Conservation (phyloP, 2,113 vertebrate genomes). For the Hydrolagus affinis region DNA sequence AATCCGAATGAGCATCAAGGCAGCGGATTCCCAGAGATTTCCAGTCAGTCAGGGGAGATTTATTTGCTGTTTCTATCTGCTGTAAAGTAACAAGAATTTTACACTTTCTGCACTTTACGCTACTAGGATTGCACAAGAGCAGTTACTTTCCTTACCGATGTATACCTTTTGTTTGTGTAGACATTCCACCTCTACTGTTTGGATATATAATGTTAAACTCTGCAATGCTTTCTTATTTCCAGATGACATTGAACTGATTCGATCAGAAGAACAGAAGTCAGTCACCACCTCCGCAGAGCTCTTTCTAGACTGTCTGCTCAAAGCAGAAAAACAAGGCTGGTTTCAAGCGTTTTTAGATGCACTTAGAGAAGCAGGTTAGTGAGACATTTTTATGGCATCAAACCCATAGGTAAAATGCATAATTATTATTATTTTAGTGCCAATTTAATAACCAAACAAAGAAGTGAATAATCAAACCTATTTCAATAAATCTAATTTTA, state of each 20-base stretch:
- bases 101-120: not conserved
- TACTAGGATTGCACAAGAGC: not conserved
- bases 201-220: too few species aligned
- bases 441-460: too few species aligned
- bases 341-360: slow-evolving; percentile 41
- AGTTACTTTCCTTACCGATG: not conserved
- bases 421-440: too few species aligned
- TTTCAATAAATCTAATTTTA: too few species aligned
- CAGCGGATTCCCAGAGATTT: too few species aligned
- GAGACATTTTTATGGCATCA: not conserved
- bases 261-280: slow-evolving; percentile 37
- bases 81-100: too few species aligned
- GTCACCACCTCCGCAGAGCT: slow-evolving; percentile 35
- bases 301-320: slow-evolving; percentile 36
- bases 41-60: too few species aligned
- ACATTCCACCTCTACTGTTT: not conserved
- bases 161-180: not conserved
- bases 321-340: slow-evolving; percentile 38
- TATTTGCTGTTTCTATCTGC: too few species aligned
- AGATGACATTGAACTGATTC: slow-evolving; percentile 39
- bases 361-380: slow-evolving; percentile 35
- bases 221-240: not conserved
- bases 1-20: too few species aligned
- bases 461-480: too few species aligned
- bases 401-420: not conserved